phyloP scores from a whole-genome alignment of 2,113 vertebrate genomes.

The human (Homo sapiens) region DNA sequence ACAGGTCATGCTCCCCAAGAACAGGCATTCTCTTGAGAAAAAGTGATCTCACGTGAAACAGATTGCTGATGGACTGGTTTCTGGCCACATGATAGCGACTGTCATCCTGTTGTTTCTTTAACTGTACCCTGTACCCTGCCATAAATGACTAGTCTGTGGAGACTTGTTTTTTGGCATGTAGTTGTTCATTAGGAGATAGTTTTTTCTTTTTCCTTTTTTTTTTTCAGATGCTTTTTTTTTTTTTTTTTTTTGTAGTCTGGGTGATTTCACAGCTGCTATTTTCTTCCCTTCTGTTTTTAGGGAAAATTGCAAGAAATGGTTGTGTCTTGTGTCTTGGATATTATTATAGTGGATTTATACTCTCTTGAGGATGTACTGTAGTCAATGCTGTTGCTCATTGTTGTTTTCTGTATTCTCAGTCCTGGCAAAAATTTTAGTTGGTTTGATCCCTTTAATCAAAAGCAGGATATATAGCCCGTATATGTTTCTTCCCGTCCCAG shows the following conservation, averaged over 20 bases:
- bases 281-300: conserved; percentile 75
- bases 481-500: neutral
- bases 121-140: conserved; percentile 36
- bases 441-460: conserved; percentile 26
- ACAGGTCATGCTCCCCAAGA: neutral
- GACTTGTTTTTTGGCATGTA: conserved; percentile 38
- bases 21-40: neutral
- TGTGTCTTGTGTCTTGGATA: conserved; percentile 54
- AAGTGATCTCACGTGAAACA: conserved; percentile 52
- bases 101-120: conserved; percentile 58
- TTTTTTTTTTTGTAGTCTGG: conserved; percentile 52
- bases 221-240: neutral
- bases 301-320: conserved; percentile 67
- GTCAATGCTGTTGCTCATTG: neutral
- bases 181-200: conserved; percentile 57
- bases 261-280: conserved; percentile 75
- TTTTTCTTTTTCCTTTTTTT: neutral
- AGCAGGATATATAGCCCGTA: neutral
- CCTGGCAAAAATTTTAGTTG: conserved; percentile 12
- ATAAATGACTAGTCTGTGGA: conserved; percentile 60
- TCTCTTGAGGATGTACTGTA: conserved; percentile 40
- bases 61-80: conserved; percentile 54
- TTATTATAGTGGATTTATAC: conserved; percentile 58
- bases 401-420: conserved; percentile 22
- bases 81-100: conserved; percentile 52